Evolutionary conservation across 1,140 invertebrate species (phyloP).

Genomic region (Drosophila sp.): DNA sequence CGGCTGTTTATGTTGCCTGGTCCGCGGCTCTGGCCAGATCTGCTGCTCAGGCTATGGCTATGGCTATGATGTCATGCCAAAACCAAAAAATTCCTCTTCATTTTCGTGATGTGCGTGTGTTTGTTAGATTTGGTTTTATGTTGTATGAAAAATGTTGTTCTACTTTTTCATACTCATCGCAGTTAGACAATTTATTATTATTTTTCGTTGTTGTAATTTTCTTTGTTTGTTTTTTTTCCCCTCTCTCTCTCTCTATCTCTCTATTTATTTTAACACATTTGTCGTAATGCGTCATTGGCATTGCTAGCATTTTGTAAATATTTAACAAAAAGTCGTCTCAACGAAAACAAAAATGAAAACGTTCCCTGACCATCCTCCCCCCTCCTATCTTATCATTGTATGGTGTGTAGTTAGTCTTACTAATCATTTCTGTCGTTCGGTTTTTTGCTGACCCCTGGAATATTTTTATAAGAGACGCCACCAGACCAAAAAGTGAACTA

Average conservation of each 20-base stretch:
- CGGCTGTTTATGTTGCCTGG: slow-evolving; percentile 59
- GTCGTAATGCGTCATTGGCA: slow-evolving; percentile 73
- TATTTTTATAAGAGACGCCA: slow-evolving; percentile 7
- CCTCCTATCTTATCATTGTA: too few species aligned
- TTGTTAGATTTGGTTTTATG: slow-evolving; percentile 27
- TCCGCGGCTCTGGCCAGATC: neutral
- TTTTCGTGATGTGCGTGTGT: slow-evolving; percentile 43
- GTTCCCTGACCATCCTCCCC: neutral
- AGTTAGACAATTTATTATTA: slow-evolving; percentile 57
- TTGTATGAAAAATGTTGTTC: slow-evolving; percentile 70
- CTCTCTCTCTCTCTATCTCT: neutral
- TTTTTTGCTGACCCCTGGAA: slow-evolving; percentile 5
- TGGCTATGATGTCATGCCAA: slow-evolving; percentile 74
- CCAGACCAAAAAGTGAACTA: slow-evolving; percentile 1
- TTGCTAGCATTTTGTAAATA: slow-evolving; percentile 63
- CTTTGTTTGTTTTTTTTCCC: neutral
- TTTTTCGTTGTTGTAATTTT: slow-evolving; percentile 27
- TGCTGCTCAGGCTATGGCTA: slow-evolving; percentile 18
- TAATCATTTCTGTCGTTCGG: slow-evolving; percentile 52
- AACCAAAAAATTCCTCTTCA: slow-evolving; percentile 64
- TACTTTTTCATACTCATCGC: slow-evolving; percentile 66
- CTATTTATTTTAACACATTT: slow-evolving; percentile 75
- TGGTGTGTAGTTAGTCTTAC: slow-evolving; percentile 38
- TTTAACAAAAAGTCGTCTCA: slow-evolving; percentile 30
- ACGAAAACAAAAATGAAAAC: slow-evolving; percentile 54